Percentiles rank a stretch among this genome's conserved stretches.
These are phyloP conservation scores for Melanotaenia parkinsoni DNA, from an alignment of 2,797 vertebrate genomes.

Conservation along the genomic window DNA sequence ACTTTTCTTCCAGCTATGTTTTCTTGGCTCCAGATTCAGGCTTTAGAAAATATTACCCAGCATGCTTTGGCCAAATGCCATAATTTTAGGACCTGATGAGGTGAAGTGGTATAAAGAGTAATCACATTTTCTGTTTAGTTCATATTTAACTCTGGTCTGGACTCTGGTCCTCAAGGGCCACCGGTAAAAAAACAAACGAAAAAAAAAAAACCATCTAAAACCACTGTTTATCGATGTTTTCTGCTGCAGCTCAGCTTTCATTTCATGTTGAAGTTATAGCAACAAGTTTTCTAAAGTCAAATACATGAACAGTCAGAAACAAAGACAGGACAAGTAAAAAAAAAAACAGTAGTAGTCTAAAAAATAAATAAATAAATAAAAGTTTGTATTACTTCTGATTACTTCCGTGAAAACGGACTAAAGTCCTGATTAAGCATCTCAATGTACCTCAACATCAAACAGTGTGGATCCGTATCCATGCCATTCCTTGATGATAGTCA, in stretches of 20 bases:
- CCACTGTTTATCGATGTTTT: background rate
- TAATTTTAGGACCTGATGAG: background rate
- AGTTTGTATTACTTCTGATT: background rate
- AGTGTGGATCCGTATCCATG: slow-evolving; percentile 92
- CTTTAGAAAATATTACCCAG: background rate
- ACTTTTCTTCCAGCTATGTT: background rate
- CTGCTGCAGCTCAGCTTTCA: background rate
- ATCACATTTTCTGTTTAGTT: background rate
- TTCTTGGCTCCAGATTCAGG: background rate
- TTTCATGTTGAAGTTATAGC: background rate
- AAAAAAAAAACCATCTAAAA: no score
- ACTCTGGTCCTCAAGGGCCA: background rate
- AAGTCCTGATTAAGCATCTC: background rate
- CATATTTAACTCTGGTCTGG: background rate
- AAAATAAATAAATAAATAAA: background rate
- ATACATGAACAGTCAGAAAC: background rate
- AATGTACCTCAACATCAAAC: slow-evolving; percentile 91
- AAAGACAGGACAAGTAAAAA: background rate
- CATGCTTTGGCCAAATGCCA: background rate
- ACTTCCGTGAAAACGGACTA: background rate
- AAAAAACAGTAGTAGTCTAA: background rate
- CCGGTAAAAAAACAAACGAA: no score
- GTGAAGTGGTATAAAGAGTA: background rate
- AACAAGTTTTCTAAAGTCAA: background rate
- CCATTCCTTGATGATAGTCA: slow-evolving; percentile 93